Evolutionary conservation across 2,797 vertebrate genomes (phyloP).

Genomic region (Xenops minutus): DNA sequence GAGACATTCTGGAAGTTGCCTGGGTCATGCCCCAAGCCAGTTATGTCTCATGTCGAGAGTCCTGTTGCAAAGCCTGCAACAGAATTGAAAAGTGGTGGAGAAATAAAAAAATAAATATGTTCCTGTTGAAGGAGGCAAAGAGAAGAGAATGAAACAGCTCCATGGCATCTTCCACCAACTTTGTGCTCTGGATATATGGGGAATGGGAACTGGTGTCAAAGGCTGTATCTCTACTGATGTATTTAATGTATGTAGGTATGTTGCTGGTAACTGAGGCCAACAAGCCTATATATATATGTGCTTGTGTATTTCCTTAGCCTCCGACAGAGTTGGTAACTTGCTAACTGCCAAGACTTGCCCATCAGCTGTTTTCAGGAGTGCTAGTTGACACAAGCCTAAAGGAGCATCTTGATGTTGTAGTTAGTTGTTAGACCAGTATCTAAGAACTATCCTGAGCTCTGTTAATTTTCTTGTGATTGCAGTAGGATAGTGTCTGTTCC

Average conservation of each 20-base stretch:
- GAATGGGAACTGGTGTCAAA: not conserved
- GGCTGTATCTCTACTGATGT: not conserved
- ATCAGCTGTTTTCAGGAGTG: not conserved
- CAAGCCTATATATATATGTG: not conserved
- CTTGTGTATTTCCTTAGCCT: not conserved
- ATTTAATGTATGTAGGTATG: fast-evolving
- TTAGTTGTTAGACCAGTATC: not conserved
- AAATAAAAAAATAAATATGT: not conserved
- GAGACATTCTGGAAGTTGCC: not conserved
- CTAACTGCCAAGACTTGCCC: not conserved
- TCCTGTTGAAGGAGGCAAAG: not conserved
- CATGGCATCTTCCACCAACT: not conserved
- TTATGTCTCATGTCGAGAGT: not conserved
- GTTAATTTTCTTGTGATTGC: not conserved
- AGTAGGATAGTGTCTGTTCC: not conserved
- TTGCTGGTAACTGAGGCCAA: not conserved
- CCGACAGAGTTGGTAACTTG: not conserved
- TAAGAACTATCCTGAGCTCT: not conserved
- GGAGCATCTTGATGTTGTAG: not conserved
- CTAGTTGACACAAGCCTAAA: not conserved
- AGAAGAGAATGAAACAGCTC: not conserved
- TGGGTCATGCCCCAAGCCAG: not conserved
- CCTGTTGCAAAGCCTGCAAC: not conserved
- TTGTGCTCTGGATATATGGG: not conserved
- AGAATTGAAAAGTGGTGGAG: not conserved